phyloP scores from a whole-genome alignment of 1,140 invertebrate genomes.

The Pseudomyrmex sp. region DNA sequence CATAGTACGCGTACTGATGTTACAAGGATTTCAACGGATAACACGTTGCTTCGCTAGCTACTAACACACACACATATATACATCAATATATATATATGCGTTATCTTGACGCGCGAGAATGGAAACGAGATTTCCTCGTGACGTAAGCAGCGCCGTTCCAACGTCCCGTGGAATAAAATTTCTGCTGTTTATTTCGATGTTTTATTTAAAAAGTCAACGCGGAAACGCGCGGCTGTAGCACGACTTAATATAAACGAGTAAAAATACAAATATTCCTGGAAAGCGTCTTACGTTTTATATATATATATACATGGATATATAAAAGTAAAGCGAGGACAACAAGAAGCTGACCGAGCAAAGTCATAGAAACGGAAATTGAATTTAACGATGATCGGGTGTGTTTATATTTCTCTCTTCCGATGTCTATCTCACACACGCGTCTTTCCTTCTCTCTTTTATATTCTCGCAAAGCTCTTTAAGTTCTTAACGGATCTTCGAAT shows the following conservation, averaged over 20 bases:
- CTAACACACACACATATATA: not conserved
- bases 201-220: conserved; percentile 24
- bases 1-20: conserved; percentile 24
- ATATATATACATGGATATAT: not conserved
- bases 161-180: conserved; percentile 12
- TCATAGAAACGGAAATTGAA: conserved; percentile 17
- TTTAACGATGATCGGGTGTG: not conserved
- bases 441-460: not conserved
- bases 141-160: conserved; percentile 29
- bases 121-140: conserved; percentile 44
- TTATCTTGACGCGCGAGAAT: conserved; percentile 35
- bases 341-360: not conserved
- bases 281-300: conserved; percentile 8
- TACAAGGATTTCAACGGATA: conserved; percentile 44
- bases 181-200: conserved; percentile 14
- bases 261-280: conserved; percentile 5
- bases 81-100: not conserved
- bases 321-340: not conserved
- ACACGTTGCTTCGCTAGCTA: conserved; percentile 37
- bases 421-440: not conserved
- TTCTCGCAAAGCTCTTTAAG: not conserved
- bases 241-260: conserved; percentile 1
- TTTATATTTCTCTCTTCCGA: conserved; percentile 1
- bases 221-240: not conserved
- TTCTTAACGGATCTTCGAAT: conserved; percentile 8